Percentiles rank a stretch among this genome's conserved stretches.
Evolutionary conservation across 92 coral and sea anemone genomes (phyloP).

Genomic region (Diadumene lineata): DNA sequence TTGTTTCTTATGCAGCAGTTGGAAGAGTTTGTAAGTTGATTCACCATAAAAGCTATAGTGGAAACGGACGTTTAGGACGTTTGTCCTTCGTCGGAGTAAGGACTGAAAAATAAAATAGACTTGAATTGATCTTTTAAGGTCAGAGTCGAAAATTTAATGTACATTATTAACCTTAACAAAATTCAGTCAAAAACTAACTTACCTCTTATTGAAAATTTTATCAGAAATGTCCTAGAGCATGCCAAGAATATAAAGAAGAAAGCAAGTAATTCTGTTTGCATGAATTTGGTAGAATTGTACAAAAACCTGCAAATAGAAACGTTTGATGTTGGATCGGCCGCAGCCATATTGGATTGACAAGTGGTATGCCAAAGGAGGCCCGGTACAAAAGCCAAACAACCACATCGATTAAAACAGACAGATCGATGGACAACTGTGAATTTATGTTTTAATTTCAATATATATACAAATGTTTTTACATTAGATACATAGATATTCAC

Average conservation of each 20-base stretch:
- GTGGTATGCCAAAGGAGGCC: slow-evolving; percentile 1
- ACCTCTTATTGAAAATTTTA: slow-evolving; percentile 75
- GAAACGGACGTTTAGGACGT: no score
- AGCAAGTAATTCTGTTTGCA: slow-evolving; percentile 37
- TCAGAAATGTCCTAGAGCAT: slow-evolving; percentile 67
- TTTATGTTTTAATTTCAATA: no score
- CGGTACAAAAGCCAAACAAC: background rate
- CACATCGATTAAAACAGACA: no score
- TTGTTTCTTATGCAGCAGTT: no score
- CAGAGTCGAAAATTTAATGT: no score
- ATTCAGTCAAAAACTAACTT: background rate
- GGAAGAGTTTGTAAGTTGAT: no score
- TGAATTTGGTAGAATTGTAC: slow-evolving; percentile 34
- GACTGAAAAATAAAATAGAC: no score
- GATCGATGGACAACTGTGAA: no score
- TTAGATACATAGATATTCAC: slow-evolving; percentile 46
- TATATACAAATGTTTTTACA: no score
- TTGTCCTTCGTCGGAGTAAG: no score
- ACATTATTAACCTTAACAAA: background rate
- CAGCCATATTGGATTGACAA: background rate
- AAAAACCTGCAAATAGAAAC: background rate
- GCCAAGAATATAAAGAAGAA: slow-evolving; percentile 50
- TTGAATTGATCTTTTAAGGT: no score
- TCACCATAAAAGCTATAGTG: no score
- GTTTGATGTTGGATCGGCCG: background rate